Evolutionary conservation across 1,140 invertebrate species (phyloP), one percentile per base, ranked within the genome.

Genomic region (Lithobius niger): DNA sequence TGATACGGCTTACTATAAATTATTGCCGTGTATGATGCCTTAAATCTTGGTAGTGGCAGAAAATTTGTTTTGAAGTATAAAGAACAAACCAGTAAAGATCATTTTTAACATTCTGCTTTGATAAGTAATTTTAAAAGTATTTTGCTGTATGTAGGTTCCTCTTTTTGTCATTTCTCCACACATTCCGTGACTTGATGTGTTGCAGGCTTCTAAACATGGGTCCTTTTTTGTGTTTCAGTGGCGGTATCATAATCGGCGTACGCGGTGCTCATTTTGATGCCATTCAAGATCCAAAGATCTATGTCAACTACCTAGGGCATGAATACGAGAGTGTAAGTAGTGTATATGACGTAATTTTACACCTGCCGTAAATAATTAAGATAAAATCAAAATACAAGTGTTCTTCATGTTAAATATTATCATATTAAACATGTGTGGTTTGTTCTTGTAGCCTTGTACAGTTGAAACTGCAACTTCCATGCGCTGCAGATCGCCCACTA

Each of bases 221-320:
- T n/a, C n/a, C n/a, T 18, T 27, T 28, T 40, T 61, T 51, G 21
- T 51, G 4, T 61, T 64, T 22, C 57, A 86, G 88, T 52, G 93
- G 93, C 43, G 93, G 94, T 6, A 91, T 96, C 57, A 82, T 82
- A 61, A 87, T 97, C 51, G 82, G 81, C 44, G 89, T 96, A 0
- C 83, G 81, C 59, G 93, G 94, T 3, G 82, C 81, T 56, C 86
- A 95, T 72, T 81, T 97, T 31, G 81, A 83, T 51, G 86, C 82
- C 61, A 86, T 97, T 61, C 86, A 92, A 67, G 82, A 83, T 55
- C 92, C 94, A 1, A 82, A 84, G 65, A 92, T 97, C 78, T 93
- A 92, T 72, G 86, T 97, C 0, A 82, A 87, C 62, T 88, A 87
- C 65, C 81, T 88, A 62, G 80, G 82, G 44, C 62, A 65, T 43